Evolutionary conservation across 2,888 invertebrate species (phyloP).

Genomic region (Zygaena filipendulae): DNA sequence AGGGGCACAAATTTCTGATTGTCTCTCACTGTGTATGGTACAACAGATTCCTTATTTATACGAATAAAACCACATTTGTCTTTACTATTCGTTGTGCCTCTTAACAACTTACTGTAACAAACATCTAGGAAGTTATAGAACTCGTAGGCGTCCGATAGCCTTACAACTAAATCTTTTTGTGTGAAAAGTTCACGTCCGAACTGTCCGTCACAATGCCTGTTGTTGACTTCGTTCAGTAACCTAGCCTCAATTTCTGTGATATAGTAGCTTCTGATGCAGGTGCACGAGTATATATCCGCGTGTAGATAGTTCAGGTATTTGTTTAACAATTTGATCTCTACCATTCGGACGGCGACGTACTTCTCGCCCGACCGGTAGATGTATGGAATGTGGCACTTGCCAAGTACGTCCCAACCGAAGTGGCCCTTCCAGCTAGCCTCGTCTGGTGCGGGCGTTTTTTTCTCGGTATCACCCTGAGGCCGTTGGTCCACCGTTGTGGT

Average conservation of each 20-base stretch:
- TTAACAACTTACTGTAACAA: constrained; percentile 85
- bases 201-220: constrained; percentile 89
- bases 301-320: constrained; percentile 91
- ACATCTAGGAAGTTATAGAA: constrained; percentile 92
- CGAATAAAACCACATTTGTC: constrained; percentile 92
- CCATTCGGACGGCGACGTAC: constrained; percentile 94
- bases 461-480: constrained; percentile 38
- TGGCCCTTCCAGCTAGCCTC: constrained; percentile 83
- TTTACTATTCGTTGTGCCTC: constrained; percentile 74
- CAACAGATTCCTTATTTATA: constrained; percentile 93
- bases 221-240: constrained; percentile 91
- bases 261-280: constrained; percentile 92
- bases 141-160: constrained; percentile 87
- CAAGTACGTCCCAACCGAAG: constrained; percentile 93
- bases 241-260: constrained; percentile 92
- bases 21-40: constrained; percentile 89
- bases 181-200: constrained; percentile 91
- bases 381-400: constrained; percentile 88
- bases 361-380: constrained; percentile 85
- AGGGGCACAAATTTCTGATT: constrained; percentile 90
- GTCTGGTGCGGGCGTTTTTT: constrained; percentile 66
- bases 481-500: constrained; percentile 33
- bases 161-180: constrained; percentile 89
- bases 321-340: constrained; percentile 89
- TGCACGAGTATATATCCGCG: constrained; percentile 90